phyloP scores from a whole-genome alignment of 2,797 vertebrate species.

The Rhinogobio ventralis region DNA sequence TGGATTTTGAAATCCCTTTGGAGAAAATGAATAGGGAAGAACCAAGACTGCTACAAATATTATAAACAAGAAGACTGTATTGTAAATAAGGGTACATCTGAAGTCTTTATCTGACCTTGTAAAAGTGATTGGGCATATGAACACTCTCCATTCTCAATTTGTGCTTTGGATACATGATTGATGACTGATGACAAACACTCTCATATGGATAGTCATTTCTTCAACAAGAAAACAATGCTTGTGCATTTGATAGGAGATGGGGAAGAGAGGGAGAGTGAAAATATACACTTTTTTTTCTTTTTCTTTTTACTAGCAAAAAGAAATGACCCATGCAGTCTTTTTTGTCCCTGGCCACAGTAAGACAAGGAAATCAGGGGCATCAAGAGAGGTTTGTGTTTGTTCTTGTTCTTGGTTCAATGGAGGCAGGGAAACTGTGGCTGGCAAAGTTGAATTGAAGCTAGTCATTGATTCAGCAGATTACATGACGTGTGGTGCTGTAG shows the following conservation, averaged over 20 bases:
- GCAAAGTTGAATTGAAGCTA: slow-evolving; percentile 15
- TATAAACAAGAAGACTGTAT: neutral
- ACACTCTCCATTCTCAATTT: neutral
- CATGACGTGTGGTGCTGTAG: neutral
- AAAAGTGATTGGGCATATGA: neutral
- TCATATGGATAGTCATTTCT: slow-evolving; percentile 14
- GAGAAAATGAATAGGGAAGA: neutral
- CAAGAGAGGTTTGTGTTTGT: neutral
- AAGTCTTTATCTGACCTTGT: neutral
- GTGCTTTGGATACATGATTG: neutral
- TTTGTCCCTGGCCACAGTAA: neutral
- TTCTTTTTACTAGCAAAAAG: neutral
- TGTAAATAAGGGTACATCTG: neutral
- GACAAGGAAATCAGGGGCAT: slow-evolving; percentile 29
- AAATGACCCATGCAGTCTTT: slow-evolving; percentile 1
- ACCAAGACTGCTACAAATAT: neutral
- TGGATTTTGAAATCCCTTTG: neutral
- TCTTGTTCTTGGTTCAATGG: slow-evolving; percentile 22
- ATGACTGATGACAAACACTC: neutral
- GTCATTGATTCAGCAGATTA: neutral
- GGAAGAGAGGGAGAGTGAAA: neutral
- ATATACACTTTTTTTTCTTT: neutral
- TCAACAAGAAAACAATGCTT: slow-evolving; percentile 2
- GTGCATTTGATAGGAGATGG: neutral
- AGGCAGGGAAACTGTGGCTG: neutral